Percentiles rank a stretch among this genome's conserved stretches.
Conservation (phyloP, 64 coral and sea anemone genomes). For the Pocillopora damicornis region DNA sequence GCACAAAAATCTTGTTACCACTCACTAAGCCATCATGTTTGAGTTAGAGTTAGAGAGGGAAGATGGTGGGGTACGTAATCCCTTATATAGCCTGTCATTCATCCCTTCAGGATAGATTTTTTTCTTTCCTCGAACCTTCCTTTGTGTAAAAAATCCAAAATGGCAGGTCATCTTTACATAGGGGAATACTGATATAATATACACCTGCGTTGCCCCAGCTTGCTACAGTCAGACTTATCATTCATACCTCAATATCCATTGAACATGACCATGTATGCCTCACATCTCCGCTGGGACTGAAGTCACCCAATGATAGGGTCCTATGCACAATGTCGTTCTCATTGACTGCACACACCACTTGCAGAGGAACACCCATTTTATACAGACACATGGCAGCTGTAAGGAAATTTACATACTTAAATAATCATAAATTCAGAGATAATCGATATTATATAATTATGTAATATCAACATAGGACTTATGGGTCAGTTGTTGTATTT, state of each 20-base stretch:
- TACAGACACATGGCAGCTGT: slow-evolving; percentile 71
- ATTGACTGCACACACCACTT: slow-evolving; percentile 78
- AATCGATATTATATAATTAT: background rate
- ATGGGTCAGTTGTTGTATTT: too few relatives aligned
- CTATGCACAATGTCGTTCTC: slow-evolving; percentile 86
- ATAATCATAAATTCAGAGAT: background rate
- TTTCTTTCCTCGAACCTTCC: too few relatives aligned
- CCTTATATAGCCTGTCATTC: too few relatives aligned
- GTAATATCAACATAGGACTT: too few relatives aligned
- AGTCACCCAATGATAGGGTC: slow-evolving; percentile 51
- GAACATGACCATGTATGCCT: slow-evolving; percentile 72
- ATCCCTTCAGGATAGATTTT: too few relatives aligned
- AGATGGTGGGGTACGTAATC: too few relatives aligned
- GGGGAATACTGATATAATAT: background rate
- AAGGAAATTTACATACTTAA: background rate
- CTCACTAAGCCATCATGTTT: too few relatives aligned
- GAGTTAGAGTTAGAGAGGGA: too few relatives aligned
- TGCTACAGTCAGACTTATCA: background rate
- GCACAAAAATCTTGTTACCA: too few relatives aligned
- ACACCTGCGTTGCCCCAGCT: too few relatives aligned
- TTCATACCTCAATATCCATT: slow-evolving; percentile 94
- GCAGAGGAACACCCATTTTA: slow-evolving; percentile 91
- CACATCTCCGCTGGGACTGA: slow-evolving; percentile 28
- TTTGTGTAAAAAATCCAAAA: too few relatives aligned
- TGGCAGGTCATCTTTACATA: too few relatives aligned